Evolutionary conservation across 2,113 vertebrate genomes (phyloP).

Genomic region (Bagarius yarrelli): DNA sequence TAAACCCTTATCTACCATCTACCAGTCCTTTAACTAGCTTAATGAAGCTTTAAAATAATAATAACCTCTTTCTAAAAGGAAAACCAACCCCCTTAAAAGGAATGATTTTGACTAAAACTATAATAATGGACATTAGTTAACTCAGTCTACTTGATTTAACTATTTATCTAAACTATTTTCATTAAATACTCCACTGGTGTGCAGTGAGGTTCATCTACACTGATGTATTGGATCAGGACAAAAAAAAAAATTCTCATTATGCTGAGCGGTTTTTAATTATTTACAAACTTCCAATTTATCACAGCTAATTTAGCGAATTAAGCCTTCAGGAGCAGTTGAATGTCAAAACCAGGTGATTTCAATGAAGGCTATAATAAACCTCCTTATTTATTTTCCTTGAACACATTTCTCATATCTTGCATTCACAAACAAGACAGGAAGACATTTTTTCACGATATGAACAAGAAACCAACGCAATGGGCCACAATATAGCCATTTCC

Average conservation of each 20-base stretch:
- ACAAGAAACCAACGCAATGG: background rate
- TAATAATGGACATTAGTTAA: background rate
- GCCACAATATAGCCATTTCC: background rate
- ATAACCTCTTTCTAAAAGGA: background rate
- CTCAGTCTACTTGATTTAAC: too few relatives aligned
- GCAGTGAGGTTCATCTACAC: background rate
- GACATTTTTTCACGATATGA: background rate
- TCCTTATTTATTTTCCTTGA: background rate
- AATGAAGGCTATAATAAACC: background rate
- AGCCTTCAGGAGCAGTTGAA: slow-evolving; percentile 10
- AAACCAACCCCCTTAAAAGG: background rate
- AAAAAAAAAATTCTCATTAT: background rate
- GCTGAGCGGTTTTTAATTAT: background rate
- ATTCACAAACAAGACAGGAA: background rate
- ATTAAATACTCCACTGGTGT: background rate
- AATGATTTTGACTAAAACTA: background rate
- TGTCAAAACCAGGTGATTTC: slow-evolving; percentile 8
- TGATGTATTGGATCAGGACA: background rate
- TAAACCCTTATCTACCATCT: too few relatives aligned
- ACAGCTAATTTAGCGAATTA: slow-evolving; percentile 18
- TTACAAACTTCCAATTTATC: slow-evolving; percentile 8
- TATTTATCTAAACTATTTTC: too few relatives aligned
- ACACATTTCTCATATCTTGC: background rate
- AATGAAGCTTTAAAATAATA: background rate
- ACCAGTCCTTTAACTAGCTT: background rate